Conservation (phyloP, 1,140 invertebrate genomes). For the Kradibia gibbosae region DNA sequence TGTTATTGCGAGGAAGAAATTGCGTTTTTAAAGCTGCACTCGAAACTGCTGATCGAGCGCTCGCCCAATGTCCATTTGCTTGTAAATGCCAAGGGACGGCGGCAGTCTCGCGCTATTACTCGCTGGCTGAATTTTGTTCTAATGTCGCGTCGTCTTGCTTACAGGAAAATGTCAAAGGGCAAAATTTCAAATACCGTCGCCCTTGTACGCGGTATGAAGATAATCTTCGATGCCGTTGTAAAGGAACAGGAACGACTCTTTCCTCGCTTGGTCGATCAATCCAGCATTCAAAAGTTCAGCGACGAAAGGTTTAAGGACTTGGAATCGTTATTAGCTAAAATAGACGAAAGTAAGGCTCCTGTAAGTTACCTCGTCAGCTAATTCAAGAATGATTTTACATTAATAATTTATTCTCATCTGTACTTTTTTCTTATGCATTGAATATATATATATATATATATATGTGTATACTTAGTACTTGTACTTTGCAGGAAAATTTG, state of each 20-base stretch:
- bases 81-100: too few relatives aligned
- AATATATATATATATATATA: conserved; percentile 14
- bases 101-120: too few relatives aligned
- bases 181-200: conserved; percentile 64
- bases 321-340: conserved; percentile 58
- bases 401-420: conserved; percentile 37
- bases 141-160: conserved; percentile 11
- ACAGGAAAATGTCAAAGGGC: conserved; percentile 61
- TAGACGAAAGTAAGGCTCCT: conserved; percentile 69
- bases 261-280: conserved; percentile 58
- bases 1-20: too few relatives aligned
- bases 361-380: conserved; percentile 64
- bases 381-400: conserved; percentile 33
- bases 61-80: too few relatives aligned
- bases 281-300: conserved; percentile 58
- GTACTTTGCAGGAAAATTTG: conserved; percentile 59
- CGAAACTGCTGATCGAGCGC: too few relatives aligned
- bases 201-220: conserved; percentile 62
- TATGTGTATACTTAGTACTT: not conserved
- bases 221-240: conserved; percentile 60
- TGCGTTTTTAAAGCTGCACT: too few relatives aligned
- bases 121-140: too few relatives aligned
- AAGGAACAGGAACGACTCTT: conserved; percentile 62
- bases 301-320: conserved; percentile 57
- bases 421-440: not conserved